Evolutionary conservation across 2,888 invertebrate species (phyloP), one percentile per base, ranked within the genome.

Genomic region (Artemia sinica): DNA sequence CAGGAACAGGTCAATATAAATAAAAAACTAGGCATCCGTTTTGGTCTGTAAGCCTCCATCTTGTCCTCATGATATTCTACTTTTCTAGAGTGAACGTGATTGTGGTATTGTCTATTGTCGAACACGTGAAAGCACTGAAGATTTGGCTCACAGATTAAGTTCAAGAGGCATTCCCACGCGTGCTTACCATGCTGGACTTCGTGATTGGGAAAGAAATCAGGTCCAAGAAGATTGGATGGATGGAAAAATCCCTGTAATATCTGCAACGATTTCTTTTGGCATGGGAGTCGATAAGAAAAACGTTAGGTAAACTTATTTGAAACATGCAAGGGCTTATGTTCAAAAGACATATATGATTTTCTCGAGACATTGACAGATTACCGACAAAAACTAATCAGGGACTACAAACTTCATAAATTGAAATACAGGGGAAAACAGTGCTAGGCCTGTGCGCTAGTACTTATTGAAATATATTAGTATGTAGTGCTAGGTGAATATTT

Each of bases 241-340:
- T 51, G 96, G 96, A 0, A 85, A 86, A 73, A 85, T 86, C 74
- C 86, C 90, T 3, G 88, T 96, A 49, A 95, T 98, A 73, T 89
- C 89, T 72, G 97, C 98, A 7, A 98, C 98, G 0, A 88, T 97
- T 70, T 95, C 95, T 75, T 98, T 98, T 80, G 98, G 98, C 58
- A 99, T 98, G 98, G 98, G 98, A 66, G 93, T 98, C 4, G 97
- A 98, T 78, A 98, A 98, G 78, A 85, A 89, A 4, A 85, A 88
- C 69, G 98, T 98, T 13, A 82, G 88, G 86, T 86, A 58, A 58
- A 18, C 28, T 28, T 28, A 28, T 28, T 28, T 28, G 28, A 28
- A 28, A 28, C 28, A 28, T 28, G 28, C 28, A 28, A 28, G 28
- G 28, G 28, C 4, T 28, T 28, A 28, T 28, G 28, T 28, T 28